Base-by-base conservation (phyloP, 2,797 vertebrate species). In the Myotis pilosus region DNA sequence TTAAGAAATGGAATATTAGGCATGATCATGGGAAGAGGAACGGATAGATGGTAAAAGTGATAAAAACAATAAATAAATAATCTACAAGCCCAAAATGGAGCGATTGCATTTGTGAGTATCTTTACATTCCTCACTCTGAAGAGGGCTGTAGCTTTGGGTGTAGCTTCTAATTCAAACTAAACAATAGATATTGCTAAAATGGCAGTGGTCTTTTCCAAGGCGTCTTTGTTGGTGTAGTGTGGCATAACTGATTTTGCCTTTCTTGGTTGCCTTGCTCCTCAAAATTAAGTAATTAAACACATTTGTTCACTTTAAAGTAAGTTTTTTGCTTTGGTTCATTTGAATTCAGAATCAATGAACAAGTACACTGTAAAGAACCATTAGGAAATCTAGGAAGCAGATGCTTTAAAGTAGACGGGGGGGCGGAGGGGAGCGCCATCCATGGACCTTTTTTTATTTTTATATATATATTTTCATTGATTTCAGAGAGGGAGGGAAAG, bases 161-260 rank as follows among this genome's bases (percentile, higher is more conserved):
- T 10, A 19, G 20, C 36, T 92, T 72, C 80, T 80, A 84, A 92
- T 80, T n/a, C 94, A 92, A 96, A 60, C 10, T 57, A 78, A 68
- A 72, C 88, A 92, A 88, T 69, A 94, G 84, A 86, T 68, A 89
- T 55, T 57, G 69, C 33, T 51, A 33, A 15, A 55, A 66, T 33
- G 25, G 19, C 33, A 72, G 38, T 9, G 28, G 1, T 19, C 72
- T 92, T 78, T 80, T 60, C 17, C 72, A 19, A 69, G 75, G 9
- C 3, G 3, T 78, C 69, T 78, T 69, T 87, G 66, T 69, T 66
- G 16, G 33, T 60, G 91, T 82, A 8, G 10, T 16, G 20, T 25
- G 9, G 22, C 47, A 91, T 2, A 16, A 53, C 2, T 33, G 23
- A 33, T 38, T 76, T 91, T 71, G 38, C 25, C 57, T 79, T 89